Conservation (phyloP, 2,797 vertebrate species). For the Microhierax caerulescens region DNA sequence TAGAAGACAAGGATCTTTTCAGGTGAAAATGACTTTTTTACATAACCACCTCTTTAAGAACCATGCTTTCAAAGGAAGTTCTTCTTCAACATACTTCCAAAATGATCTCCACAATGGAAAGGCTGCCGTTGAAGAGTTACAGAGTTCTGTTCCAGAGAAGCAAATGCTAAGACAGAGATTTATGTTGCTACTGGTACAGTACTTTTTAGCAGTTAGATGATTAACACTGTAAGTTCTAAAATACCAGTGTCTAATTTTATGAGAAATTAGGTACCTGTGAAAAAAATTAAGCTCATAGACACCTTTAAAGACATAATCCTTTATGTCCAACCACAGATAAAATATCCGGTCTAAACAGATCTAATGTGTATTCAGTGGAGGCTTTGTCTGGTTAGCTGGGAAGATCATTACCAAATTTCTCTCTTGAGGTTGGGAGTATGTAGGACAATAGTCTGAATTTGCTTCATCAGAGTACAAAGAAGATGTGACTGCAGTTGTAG, state of each 20-base stretch:
- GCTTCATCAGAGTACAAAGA: background rate
- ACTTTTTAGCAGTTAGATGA: background rate
- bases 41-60: background rate
- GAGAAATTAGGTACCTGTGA: background rate
- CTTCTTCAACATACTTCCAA: background rate
- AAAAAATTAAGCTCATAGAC: background rate
- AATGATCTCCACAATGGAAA: background rate
- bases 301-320: background rate
- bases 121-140: background rate
- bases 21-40: background rate
- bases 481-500: background rate
- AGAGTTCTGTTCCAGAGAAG: background rate
- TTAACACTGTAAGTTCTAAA: background rate
- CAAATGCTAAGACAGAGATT: background rate
- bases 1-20: background rate
- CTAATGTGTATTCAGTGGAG: background rate
- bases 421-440: background rate
- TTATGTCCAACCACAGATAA: background rate
- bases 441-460: background rate
- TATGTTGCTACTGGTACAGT: background rate
- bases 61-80: background rate
- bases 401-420: background rate
- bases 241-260: background rate
- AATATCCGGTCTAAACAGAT: background rate
- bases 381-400: background rate